Base-by-base conservation (phyloP, 2,113 vertebrate species). In the Ahaetulla prasina region DNA sequence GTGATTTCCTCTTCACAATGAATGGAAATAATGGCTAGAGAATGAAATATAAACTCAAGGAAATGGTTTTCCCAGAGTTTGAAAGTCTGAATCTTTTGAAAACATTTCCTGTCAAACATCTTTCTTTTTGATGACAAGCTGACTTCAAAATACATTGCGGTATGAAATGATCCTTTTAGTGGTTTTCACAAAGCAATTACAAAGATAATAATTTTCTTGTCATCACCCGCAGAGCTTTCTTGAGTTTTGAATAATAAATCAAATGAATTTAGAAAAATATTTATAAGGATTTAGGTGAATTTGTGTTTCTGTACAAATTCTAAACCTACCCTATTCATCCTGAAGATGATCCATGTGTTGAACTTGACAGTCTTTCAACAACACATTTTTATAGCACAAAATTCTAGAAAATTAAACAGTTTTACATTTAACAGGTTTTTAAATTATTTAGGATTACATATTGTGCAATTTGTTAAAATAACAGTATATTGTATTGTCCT, bases 121-220 rank as follows among this genome's bases (percentile, higher is more conserved):
- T 92, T 90, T 95, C 95, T 93, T 93, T 52, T 50, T 95, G 95
- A 94, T 94, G 94, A 96, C 95, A 96, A 93, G 95, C 94, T 94
- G 60, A 89, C 88, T 92, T 96, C 95, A 95, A 96, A 95, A 95
- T 95, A 93, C 94, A 95, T 96, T 96, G 96, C 92, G 95, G 96
- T 95, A 95, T 0, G 8, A 96, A 96, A 96, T 95, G 93, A 93
- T 95, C 94, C 96, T 96, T 92, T 96, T 96, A 95, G 94, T 95
- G 96, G 91, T 95, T 97, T 95, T 96, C 91, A 8, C 95, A 95
- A 96, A 95, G 95, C 94, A 90, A 89, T 92, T 89, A 92, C 0
- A 3, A 85, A 92, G 94, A 85, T 93, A 94, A 94, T 43, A 43
- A 22, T 96, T 96, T 94, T 95, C 94, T 88, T 80, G 74, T 94